A percentile compares a stretch with the other conserved stretches of the same genome.
Evolutionary conservation across 2,797 vertebrate genomes (phyloP).

Genomic region (Muscicapa striata): DNA sequence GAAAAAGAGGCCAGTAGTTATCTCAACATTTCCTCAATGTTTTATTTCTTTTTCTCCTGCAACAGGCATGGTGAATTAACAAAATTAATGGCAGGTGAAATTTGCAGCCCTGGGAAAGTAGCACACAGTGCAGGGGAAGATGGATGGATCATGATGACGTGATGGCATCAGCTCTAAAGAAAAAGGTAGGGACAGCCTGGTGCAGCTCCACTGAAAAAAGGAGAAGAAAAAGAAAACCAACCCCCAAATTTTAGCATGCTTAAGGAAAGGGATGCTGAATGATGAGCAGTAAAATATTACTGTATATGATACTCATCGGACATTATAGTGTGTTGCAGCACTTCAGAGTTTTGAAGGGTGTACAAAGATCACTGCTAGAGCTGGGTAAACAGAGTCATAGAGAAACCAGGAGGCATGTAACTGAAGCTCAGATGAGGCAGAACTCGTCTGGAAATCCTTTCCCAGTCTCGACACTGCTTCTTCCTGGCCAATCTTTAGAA

Average conservation of each 20-base stretch:
- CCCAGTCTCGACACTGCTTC: not conserved
- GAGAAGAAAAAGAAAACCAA: not conserved
- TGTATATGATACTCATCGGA: not conserved
- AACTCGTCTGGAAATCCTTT: not conserved
- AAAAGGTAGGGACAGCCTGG: not conserved
- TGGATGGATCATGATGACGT: not conserved
- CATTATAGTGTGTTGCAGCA: not conserved
- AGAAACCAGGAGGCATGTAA: not conserved
- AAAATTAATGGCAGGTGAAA: constrained; percentile 13
- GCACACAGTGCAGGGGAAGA: not conserved
- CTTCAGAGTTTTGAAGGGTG: not conserved
- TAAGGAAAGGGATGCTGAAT: not conserved
- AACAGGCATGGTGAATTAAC: not conserved
- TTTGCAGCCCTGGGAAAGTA: not conserved
- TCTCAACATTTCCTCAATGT: not conserved
- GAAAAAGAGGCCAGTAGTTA: not conserved
- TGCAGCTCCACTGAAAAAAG: not conserved
- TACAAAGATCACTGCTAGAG: not conserved
- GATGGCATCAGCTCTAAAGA: not conserved
- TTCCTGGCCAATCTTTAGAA: not conserved
- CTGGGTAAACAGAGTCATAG: not conserved
- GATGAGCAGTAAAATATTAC: not conserved
- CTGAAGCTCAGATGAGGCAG: not conserved
- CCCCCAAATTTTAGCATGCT: not conserved
- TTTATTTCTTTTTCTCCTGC: not conserved